Evolutionary conservation across 2,113 vertebrate species (phyloP).

Genomic region (Calonectris borealis): DNA sequence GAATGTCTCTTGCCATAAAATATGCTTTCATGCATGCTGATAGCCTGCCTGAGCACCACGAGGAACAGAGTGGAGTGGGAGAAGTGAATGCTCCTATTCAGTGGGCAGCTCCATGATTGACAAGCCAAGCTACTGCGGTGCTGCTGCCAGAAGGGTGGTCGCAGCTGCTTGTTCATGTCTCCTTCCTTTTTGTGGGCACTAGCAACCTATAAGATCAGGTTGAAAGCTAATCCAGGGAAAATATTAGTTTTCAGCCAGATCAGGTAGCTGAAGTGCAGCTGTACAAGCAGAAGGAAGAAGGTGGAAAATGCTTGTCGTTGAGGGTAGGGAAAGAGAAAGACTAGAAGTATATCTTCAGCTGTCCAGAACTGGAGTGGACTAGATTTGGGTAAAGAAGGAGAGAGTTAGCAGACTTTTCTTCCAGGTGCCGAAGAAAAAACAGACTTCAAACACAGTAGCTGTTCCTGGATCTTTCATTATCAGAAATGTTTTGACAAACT

Average conservation of each 20-base stretch:
- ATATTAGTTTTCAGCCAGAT: background rate
- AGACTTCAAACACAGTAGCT: background rate
- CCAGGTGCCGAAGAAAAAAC: background rate
- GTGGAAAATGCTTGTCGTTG: background rate
- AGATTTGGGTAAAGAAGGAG: background rate
- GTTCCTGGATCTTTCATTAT: background rate
- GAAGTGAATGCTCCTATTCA: background rate
- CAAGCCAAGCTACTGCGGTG: background rate
- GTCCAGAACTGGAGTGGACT: background rate
- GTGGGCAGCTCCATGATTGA: background rate
- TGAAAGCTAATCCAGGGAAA: background rate
- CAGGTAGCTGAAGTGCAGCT: background rate
- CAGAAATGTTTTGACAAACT: background rate
- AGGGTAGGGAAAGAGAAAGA: background rate
- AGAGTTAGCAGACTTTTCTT: background rate
- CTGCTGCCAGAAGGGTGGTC: background rate
- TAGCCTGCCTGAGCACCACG: background rate
- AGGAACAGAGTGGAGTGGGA: background rate
- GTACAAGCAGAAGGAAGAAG: background rate
- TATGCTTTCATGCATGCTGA: background rate
- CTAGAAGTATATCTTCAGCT: background rate
- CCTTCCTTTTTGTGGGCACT: background rate
- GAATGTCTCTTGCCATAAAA: background rate
- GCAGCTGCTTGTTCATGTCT: fast-evolving
- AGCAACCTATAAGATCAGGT: background rate